Evolutionary conservation across 2,888 invertebrate species (phyloP).

Genomic region (Epinotia ramella): DNA sequence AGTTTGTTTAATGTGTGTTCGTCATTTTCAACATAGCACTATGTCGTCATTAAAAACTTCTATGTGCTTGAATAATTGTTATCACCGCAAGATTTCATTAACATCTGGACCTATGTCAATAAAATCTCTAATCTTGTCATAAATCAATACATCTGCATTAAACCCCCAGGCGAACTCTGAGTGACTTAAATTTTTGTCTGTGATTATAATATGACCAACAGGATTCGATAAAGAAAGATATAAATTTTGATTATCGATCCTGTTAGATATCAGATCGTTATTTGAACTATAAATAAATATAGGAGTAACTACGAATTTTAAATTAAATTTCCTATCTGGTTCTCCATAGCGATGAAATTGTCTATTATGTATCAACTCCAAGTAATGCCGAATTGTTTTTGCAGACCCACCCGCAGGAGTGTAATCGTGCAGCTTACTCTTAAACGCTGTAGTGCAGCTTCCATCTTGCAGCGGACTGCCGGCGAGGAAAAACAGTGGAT

Average conservation of each 20-base stretch:
- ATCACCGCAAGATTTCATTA: not conserved
- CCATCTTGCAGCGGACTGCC: slow-evolving; percentile 56
- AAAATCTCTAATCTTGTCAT: slow-evolving; percentile 13
- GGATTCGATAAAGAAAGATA: slow-evolving; percentile 64
- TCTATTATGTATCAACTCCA: slow-evolving; percentile 61
- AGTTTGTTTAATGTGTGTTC: too few species aligned
- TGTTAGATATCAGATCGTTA: slow-evolving; percentile 65
- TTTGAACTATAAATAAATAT: slow-evolving; percentile 67
- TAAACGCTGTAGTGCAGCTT: slow-evolving; percentile 56
- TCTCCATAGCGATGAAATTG: slow-evolving; percentile 66
- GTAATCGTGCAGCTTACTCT: slow-evolving; percentile 62
- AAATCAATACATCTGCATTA: slow-evolving; percentile 58
- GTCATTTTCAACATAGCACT: too few species aligned
- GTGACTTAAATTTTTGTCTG: slow-evolving; percentile 62
- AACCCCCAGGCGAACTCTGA: slow-evolving; percentile 70
- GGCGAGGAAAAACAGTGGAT: slow-evolving; percentile 68
- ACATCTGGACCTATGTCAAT: slow-evolving; percentile 7
- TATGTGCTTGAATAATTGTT: not conserved
- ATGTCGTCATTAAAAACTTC: too few species aligned
- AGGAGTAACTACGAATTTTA: slow-evolving; percentile 61
- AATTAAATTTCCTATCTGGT: slow-evolving; percentile 54
- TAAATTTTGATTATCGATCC: slow-evolving; percentile 62
- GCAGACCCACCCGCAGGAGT: slow-evolving; percentile 73
- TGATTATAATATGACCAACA: slow-evolving; percentile 66
- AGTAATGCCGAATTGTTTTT: slow-evolving; percentile 68